phyloP scores from a whole-genome alignment of 2,888 invertebrate genomes.

The Pyralis farinalis region DNA sequence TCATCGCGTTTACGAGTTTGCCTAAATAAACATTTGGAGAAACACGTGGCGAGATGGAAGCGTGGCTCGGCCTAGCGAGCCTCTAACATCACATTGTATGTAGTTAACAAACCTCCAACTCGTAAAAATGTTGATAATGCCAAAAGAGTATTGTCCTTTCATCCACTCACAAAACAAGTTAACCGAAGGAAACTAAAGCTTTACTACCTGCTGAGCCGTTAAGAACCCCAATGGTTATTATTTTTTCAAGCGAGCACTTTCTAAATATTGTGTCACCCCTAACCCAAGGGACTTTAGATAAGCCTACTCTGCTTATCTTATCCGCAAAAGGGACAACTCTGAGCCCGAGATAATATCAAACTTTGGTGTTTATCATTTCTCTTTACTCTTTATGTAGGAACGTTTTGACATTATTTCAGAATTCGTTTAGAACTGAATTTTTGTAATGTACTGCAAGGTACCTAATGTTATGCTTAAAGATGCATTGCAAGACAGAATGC shows the following conservation, averaged over 20 bases:
- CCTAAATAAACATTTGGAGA: conserved; percentile 73
- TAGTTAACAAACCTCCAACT: conserved; percentile 34
- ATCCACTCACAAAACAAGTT: conserved; percentile 50
- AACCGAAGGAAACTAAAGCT: conserved; percentile 37
- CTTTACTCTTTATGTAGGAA: no score
- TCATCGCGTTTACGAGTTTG: conserved; percentile 64
- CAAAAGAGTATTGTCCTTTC: conserved; percentile 52
- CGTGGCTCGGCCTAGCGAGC: conserved; percentile 46
- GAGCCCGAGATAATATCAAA: conserved; percentile 44
- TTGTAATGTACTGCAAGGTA: no score
- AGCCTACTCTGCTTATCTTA: conserved; percentile 60
- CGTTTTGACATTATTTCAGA: no score
- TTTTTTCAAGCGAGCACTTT: conserved; percentile 51
- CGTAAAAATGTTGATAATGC: conserved; percentile 56
- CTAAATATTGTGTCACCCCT: conserved; percentile 53
- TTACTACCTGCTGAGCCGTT: conserved; percentile 59
- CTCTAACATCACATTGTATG: no score
- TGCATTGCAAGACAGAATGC: no score
- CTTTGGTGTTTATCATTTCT: not conserved
- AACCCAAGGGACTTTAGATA: conserved; percentile 53
- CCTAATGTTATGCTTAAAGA: no score
- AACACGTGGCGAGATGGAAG: conserved; percentile 55
- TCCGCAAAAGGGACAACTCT: conserved; percentile 40
- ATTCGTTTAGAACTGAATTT: no score
- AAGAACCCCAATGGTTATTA: conserved; percentile 46